Conservation (phyloP, 2,888 invertebrate genomes). For the Atrina japonica region DNA sequence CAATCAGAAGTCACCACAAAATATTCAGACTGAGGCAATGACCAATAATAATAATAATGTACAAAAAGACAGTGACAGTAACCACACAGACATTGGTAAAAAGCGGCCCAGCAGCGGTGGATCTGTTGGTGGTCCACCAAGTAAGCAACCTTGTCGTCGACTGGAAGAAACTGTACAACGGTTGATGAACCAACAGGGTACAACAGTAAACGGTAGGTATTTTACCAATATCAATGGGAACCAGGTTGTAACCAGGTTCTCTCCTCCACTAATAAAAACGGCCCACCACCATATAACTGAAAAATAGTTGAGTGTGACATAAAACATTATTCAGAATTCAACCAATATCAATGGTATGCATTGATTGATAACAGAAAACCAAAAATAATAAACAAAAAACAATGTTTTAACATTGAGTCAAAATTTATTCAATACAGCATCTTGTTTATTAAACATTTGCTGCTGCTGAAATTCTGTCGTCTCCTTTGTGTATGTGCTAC, state of each 20-base stretch:
- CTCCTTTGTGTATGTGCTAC: too few relatives aligned
- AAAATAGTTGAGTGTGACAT: too few relatives aligned
- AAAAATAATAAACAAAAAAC: not conserved
- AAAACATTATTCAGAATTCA: too few relatives aligned
- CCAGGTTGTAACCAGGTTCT: not conserved
- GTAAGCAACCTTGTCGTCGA: constrained; percentile 22
- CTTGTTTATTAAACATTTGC: too few relatives aligned
- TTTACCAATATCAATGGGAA: too few relatives aligned
- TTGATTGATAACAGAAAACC: too few relatives aligned
- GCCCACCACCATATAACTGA: not conserved
- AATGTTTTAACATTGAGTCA: too few relatives aligned
- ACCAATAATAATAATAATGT: not conserved
- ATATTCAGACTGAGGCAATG: not conserved
- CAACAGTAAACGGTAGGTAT: constrained; percentile 2
- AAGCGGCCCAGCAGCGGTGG: constrained; percentile 23
- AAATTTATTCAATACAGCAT: too few relatives aligned
- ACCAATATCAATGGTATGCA: too few relatives aligned
- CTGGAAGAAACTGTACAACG: constrained; percentile 41
- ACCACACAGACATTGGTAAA: constrained; percentile 2
- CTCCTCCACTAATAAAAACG: not conserved
- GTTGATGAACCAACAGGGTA: constrained; percentile 31
- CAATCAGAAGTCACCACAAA: not conserved
- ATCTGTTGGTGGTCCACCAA: constrained; percentile 26
- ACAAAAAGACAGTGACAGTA: not conserved
- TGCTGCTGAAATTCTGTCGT: too few relatives aligned